Percentiles rank a stretch among this genome's conserved stretches.
Conservation (phyloP, 1,140 invertebrate species). For the Drosophila ohnishii region DNA sequence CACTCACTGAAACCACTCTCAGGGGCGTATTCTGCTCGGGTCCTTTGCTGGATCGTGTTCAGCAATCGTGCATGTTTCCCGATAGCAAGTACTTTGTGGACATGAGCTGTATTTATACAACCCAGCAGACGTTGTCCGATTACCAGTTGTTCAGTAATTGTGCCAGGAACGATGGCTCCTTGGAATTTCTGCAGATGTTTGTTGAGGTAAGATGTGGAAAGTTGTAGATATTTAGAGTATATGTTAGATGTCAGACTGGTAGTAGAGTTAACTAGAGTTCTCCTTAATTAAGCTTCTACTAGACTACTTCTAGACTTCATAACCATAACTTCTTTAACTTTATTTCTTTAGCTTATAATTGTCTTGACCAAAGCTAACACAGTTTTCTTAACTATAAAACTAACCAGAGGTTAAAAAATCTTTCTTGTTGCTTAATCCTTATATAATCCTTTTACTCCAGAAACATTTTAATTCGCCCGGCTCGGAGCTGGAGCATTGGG, state of each 20-base stretch:
- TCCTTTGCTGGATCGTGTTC: conserved; percentile 90
- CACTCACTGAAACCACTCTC: neutral
- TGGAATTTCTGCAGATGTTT: conserved; percentile 86
- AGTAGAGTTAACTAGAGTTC: neutral
- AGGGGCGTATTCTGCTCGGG: conserved; percentile 94
- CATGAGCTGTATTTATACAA: conserved; percentile 89
- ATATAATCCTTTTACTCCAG: neutral
- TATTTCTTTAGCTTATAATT: no score
- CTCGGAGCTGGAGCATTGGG: conserved; percentile 90
- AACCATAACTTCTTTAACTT: no score
- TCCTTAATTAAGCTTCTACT: no score
- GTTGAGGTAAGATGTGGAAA: conserved; percentile 83
- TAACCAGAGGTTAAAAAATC: neutral
- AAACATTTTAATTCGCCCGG: conserved; percentile 88
- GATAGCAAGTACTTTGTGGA: conserved; percentile 97
- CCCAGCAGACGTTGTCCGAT: conserved; percentile 86
- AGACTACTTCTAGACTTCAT: no score
- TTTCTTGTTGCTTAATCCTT: neutral
- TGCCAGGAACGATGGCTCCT: conserved; percentile 85
- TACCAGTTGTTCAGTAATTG: conserved; percentile 87
- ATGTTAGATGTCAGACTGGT: no score
- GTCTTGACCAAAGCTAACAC: neutral
- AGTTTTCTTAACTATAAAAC: neutral
- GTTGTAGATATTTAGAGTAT: neutral
- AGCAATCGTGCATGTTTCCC: conserved; percentile 88